phyloP scores from a whole-genome alignment of 2,797 vertebrate genomes.

The Trachops cirrhosus region DNA sequence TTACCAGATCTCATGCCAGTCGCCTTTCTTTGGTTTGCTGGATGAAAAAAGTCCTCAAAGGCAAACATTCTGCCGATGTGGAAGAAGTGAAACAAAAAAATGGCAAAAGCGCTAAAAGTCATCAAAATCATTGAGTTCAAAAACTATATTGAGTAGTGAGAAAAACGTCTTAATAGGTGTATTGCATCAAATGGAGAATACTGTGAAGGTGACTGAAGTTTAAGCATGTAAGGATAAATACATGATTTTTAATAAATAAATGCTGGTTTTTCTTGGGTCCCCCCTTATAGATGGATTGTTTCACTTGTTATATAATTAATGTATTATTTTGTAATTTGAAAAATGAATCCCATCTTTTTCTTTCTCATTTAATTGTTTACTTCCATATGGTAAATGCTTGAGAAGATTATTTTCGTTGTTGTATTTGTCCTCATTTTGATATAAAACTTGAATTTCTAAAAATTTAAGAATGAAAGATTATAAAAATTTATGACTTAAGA shows the following conservation, averaged over 20 bases:
- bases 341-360: not conserved
- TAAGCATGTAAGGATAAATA: not conserved
- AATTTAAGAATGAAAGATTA: not conserved
- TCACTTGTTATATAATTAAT: not conserved
- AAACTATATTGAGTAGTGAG: not conserved
- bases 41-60: not conserved
- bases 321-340: not conserved
- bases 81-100: not conserved
- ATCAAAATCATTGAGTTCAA: too few species aligned
- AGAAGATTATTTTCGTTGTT: not conserved
- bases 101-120: not conserved
- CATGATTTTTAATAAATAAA: not conserved
- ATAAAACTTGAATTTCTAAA: not conserved
- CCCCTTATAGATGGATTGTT: not conserved
- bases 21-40: not conserved
- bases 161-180: too few species aligned
- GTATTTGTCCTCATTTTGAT: not conserved
- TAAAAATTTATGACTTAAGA: constrained; percentile 9
- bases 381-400: not conserved
- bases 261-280: not conserved
- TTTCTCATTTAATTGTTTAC: not conserved
- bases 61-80: not conserved
- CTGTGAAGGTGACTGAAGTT: not conserved
- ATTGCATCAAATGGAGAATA: not conserved
- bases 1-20: not conserved